A percentile compares a stretch with the other conserved stretches of the same genome.
phyloP scores from a whole-genome alignment of 2,888 invertebrate species.

The Trissonchulus sp. region DNA sequence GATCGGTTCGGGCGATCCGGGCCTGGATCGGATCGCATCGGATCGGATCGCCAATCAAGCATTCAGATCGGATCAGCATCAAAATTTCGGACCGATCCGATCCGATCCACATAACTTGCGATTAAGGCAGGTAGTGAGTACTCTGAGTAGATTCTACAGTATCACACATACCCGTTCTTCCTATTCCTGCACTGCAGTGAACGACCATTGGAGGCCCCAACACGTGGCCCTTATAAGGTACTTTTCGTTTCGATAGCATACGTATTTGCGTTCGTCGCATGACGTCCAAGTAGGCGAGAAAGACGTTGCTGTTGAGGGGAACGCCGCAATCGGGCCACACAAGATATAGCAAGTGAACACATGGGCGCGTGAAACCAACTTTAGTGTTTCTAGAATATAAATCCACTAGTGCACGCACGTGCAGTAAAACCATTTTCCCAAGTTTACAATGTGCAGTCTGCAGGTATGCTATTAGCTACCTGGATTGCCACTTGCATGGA shows the following conservation, averaged over 20 bases:
- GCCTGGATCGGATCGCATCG: too few species aligned
- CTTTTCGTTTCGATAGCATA: neutral
- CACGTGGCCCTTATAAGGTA: neutral
- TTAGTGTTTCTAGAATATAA: neutral
- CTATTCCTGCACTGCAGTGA: slow-evolving; percentile 42
- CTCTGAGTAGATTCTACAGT: too few species aligned
- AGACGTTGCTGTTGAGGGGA: slow-evolving; percentile 11
- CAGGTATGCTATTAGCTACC: too few species aligned
- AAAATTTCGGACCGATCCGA: too few species aligned
- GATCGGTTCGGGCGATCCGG: too few species aligned
- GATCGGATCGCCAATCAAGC: too few species aligned
- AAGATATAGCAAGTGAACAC: slow-evolving; percentile 19
- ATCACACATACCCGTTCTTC: slow-evolving; percentile 39
- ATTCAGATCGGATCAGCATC: too few species aligned
- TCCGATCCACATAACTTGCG: too few species aligned
- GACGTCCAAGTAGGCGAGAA: slow-evolving; percentile 19
- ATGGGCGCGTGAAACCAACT: slow-evolving; percentile 4
- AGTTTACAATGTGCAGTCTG: too few species aligned
- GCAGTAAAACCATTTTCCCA: too few species aligned
- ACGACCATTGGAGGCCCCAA: slow-evolving; percentile 40
- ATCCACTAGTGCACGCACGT: neutral
- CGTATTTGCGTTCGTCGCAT: neutral
- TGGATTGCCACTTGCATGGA: too few species aligned
- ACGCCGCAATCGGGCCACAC: slow-evolving; percentile 27
- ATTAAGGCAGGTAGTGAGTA: too few species aligned